These are phyloP conservation scores for Casuarius casuarius DNA, from an alignment of 2,113 vertebrate species.

Conservation along the genomic window DNA sequence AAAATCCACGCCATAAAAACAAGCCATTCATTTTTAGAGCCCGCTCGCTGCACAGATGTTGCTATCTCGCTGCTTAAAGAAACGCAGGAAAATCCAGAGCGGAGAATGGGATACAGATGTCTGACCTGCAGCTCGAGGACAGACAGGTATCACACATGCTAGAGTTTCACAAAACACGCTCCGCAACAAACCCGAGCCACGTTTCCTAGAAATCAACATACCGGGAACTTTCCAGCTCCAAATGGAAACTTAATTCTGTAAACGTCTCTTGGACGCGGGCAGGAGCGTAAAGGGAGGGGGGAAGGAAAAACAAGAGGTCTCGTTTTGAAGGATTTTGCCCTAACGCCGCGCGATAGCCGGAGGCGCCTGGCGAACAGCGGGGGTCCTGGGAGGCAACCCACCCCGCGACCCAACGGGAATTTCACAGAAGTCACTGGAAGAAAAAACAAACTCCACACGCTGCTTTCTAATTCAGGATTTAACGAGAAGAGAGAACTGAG, in stretches of 20 bases:
- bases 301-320: not conserved
- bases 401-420: not conserved
- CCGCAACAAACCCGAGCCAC: not conserved
- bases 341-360: not conserved
- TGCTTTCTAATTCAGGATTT: not conserved
- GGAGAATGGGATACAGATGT: conserved; percentile 17
- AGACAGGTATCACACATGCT: conserved; percentile 57
- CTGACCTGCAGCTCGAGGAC: not conserved
- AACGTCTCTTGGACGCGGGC: not conserved
- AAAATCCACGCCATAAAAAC: not conserved
- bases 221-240: conserved; percentile 35
- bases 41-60: not conserved
- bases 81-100: not conserved
- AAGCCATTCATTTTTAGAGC: not conserved
- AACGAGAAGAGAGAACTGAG: not conserved
- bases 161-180: conserved; percentile 8
- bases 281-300: not conserved
- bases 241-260: conserved; percentile 13
- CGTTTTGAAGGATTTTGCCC: not conserved
- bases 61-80: not conserved
- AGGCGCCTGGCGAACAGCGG: not conserved
- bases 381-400: not conserved
- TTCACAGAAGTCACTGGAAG: not conserved
- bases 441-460: rapidly evolving
- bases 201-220: conserved; percentile 42